Evolutionary conservation across 2,797 vertebrate genomes (phyloP).

Genomic region (Leptatherina wallacei): DNA sequence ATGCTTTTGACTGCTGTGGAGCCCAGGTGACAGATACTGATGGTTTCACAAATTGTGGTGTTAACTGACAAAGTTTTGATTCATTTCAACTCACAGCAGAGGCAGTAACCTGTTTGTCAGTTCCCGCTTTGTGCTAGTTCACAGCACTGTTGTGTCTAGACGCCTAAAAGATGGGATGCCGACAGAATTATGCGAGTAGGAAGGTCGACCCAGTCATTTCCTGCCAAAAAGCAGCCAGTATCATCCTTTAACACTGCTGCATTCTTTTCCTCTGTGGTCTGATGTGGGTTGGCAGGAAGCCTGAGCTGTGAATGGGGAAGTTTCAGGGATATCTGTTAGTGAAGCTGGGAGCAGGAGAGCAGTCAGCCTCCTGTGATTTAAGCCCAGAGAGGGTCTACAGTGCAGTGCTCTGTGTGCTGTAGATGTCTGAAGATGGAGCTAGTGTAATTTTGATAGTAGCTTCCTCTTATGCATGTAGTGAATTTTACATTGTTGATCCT

Average conservation of each 20-base stretch:
- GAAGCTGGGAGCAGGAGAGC: conserved; percentile 53
- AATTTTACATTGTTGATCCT: conserved; percentile 22
- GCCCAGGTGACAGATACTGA: conserved; percentile 5
- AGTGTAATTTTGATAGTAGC: conserved; percentile 26
- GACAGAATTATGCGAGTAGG: conserved; percentile 60
- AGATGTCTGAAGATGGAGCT: conserved; percentile 65
- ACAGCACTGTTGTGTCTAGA: conserved; percentile 66
- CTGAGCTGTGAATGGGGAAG: conserved; percentile 56
- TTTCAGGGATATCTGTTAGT: conserved; percentile 75
- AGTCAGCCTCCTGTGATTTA: conserved; percentile 45
- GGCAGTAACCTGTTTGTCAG: conserved; percentile 22
- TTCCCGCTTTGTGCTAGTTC: conserved; percentile 24
- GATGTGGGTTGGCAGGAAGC: conserved; percentile 68
- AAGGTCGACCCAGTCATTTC: conserved; percentile 70
- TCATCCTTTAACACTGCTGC: conserved; percentile 63
- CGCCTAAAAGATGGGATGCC: conserved; percentile 34
- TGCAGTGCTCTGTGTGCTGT: conserved; percentile 61
- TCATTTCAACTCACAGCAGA: conserved; percentile 10
- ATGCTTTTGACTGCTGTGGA: conserved; percentile 12
- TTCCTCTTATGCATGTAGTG: conserved; percentile 51
- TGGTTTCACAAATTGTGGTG: conserved; percentile 23
- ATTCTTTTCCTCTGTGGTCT: conserved; percentile 62
- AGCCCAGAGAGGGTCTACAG: conserved; percentile 51
- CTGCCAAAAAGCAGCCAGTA: conserved; percentile 53
- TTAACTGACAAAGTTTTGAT: conserved; percentile 19